Conservation (phyloP, 1,140 invertebrate genomes). For the Dendrolimus punctatus region DNA sequence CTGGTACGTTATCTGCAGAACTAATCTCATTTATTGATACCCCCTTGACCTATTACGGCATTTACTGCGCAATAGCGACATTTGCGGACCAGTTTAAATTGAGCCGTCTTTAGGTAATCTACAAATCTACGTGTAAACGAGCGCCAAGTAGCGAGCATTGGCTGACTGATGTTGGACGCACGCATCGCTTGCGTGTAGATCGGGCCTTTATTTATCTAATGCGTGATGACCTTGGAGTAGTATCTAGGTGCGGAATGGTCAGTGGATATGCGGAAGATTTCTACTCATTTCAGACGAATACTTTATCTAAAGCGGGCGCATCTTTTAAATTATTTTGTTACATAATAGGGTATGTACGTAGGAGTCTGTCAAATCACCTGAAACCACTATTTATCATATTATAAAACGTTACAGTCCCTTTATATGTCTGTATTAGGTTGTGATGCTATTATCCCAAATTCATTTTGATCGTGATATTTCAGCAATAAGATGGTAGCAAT, state of each 20-base stretch:
- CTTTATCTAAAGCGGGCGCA: background rate
- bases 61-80: constrained; percentile 36
- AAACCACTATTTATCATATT: too few species aligned
- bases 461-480: too few species aligned
- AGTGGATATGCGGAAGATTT: constrained; percentile 19
- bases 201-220: constrained; percentile 13
- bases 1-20: constrained; percentile 22
- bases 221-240: constrained; percentile 25
- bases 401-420: too few species aligned
- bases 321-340: too few species aligned
- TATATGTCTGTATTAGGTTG: too few species aligned
- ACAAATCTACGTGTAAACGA: constrained; percentile 8
- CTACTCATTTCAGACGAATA: background rate
- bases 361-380: too few species aligned
- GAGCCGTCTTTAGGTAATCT: background rate
- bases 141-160: background rate
- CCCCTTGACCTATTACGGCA: constrained; percentile 36
- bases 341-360: too few species aligned
- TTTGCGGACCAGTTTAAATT: background rate
- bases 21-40: constrained; percentile 26
- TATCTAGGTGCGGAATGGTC: constrained; percentile 15
- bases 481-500: too few species aligned
- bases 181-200: constrained; percentile 18
- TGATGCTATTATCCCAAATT: too few species aligned
- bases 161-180: constrained; percentile 1